A percentile compares a stretch with the other conserved stretches of the same genome.
Conservation (phyloP, 2,113 vertebrate genomes). For the Saguinus midas region DNA sequence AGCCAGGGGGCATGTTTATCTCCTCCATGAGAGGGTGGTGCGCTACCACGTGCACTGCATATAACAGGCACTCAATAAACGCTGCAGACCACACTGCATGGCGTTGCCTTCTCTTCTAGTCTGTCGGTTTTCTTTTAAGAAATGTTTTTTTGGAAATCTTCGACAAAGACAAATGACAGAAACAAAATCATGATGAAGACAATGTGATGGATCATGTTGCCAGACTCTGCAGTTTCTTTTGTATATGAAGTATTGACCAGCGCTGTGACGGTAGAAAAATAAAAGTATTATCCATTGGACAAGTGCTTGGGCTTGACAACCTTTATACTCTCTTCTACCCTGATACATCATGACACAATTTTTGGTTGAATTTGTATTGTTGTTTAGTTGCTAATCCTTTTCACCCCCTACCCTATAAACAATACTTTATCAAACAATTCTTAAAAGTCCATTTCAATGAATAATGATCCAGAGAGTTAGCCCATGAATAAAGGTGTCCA, state of each 20-base stretch:
- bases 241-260: conserved; percentile 53
- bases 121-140: conserved; percentile 46
- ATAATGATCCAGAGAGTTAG: conserved; percentile 2
- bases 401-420: neutral
- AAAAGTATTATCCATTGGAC: conserved; percentile 44
- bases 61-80: neutral
- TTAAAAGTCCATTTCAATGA: neutral
- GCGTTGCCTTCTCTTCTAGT: neutral
- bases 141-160: conserved; percentile 49
- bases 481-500: neutral
- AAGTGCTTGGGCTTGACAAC: conserved; percentile 6
- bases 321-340: neutral
- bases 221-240: conserved; percentile 47
- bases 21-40: neutral
- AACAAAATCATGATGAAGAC: conserved; percentile 65
- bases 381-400: neutral
- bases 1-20: neutral
- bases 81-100: neutral
- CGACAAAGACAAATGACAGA: conserved; percentile 60
- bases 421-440: neutral
- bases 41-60: neutral
- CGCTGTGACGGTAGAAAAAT: conserved; percentile 51
- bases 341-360: neutral
- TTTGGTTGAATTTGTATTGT: neutral
- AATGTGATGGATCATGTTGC: conserved; percentile 59